Conservation (phyloP, 2,797 vertebrate species). For the Moxostoma hubbsi region DNA sequence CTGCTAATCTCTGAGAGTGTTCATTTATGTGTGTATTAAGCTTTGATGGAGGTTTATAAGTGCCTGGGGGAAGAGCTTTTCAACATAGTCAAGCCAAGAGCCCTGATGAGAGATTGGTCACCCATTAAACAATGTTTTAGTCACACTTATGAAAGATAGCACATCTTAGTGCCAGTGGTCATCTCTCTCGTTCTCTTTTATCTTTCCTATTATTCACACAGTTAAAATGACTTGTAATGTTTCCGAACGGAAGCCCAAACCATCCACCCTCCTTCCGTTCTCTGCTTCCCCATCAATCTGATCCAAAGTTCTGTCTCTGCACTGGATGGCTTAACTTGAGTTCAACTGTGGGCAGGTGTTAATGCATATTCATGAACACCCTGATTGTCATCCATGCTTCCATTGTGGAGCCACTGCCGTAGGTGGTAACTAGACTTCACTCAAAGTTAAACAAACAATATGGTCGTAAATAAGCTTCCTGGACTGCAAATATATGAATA, state of each 20-base stretch:
- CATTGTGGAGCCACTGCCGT: constrained; percentile 64
- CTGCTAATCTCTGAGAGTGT: constrained; percentile 24
- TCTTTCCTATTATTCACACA: constrained; percentile 10
- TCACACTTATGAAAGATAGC: constrained; percentile 52
- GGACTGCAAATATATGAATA: constrained; percentile 36
- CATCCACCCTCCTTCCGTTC: constrained; percentile 25
- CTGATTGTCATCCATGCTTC: constrained; percentile 61
- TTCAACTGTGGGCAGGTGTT: constrained; percentile 75
- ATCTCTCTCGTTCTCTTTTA: constrained; percentile 30
- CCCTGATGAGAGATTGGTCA: constrained; percentile 52
- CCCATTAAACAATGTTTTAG: constrained; percentile 56
- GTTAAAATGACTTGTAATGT: constrained; percentile 18
- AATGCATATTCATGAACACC: constrained; percentile 80
- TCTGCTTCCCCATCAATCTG: constrained; percentile 31
- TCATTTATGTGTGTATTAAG: constrained; percentile 36
- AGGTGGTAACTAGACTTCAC: constrained; percentile 71
- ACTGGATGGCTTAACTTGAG: constrained; percentile 56
- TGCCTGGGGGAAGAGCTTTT: constrained; percentile 66
- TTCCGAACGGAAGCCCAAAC: constrained; percentile 10
- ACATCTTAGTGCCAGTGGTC: constrained; percentile 26
- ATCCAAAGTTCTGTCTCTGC: constrained; percentile 68
- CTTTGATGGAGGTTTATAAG: constrained; percentile 58
- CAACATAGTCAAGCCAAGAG: constrained; percentile 53
- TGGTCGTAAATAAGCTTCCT: constrained; percentile 54
- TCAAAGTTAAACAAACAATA: constrained; percentile 69